phyloP scores from a whole-genome alignment of 2,888 invertebrate genomes.

The Limenitis camilla region DNA sequence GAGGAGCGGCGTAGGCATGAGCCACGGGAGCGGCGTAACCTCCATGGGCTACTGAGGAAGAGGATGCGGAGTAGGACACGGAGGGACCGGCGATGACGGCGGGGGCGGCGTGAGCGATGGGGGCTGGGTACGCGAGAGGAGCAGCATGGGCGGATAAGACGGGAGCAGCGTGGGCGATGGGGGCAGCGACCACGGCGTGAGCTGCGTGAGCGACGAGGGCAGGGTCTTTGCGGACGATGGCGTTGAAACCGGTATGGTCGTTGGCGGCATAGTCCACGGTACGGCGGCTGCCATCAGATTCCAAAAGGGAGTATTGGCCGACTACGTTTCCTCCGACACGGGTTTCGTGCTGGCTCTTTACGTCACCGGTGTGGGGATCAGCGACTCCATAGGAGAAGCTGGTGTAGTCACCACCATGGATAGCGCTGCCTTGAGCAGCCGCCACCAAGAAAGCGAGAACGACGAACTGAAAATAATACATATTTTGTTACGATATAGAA shows the following conservation, averaged over 20 bases:
- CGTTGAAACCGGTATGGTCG: slow-evolving; percentile 72
- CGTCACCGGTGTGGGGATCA: slow-evolving; percentile 65
- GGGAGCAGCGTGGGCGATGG: slow-evolving; percentile 33
- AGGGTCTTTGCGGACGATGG: slow-evolving; percentile 70
- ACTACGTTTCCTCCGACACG: slow-evolving; percentile 77
- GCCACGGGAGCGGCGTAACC: slow-evolving; percentile 15
- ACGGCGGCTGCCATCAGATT: slow-evolving; percentile 77
- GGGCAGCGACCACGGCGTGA: slow-evolving; percentile 25
- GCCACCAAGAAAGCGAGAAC: slow-evolving; percentile 60
- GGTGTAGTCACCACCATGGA: slow-evolving; percentile 56
- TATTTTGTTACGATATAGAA: neutral
- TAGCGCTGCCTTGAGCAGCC: slow-evolving; percentile 55
- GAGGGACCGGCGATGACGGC: slow-evolving; percentile 23
- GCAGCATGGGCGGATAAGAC: slow-evolving; percentile 25
- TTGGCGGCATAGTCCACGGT: slow-evolving; percentile 77
- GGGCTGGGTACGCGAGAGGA: slow-evolving; percentile 22
- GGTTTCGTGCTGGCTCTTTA: slow-evolving; percentile 75
- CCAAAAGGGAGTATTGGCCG: slow-evolving; percentile 66
- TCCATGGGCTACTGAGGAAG: slow-evolving; percentile 34
- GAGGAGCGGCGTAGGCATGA: slow-evolving; percentile 20
- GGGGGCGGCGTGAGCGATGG: slow-evolving; percentile 28
- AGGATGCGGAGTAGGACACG: slow-evolving; percentile 30
- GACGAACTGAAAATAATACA: slow-evolving; percentile 53
- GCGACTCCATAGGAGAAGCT: slow-evolving; percentile 66
- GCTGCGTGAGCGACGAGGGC: slow-evolving; percentile 38